Evolutionary conservation across 2,113 vertebrate genomes (phyloP), one percentile per base, ranked within the genome.

Genomic region (Malurus melanocephalus): DNA sequence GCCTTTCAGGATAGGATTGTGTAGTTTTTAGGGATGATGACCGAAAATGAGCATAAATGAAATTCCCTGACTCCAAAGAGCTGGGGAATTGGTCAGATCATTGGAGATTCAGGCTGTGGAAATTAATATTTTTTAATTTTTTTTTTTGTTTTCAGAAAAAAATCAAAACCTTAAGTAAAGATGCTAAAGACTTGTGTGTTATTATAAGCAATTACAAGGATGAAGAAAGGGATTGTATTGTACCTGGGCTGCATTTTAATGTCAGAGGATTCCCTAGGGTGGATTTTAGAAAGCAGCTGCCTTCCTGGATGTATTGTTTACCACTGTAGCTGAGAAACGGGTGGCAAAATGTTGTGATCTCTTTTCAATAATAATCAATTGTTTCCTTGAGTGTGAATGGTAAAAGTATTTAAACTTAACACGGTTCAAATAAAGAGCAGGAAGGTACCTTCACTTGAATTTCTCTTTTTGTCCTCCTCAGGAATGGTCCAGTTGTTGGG

Each of bases 401-500:
- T 60, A 14, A 42, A 87, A 68, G 19, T 53, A 20, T 65, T 62
- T 60, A 55, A 71, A 5, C 35, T 28, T 35, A 14, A 26, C 18
- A 12, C 7, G 30, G 8, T 16, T 73, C 28, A 73, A 85, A 40
- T 66, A 35, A 82, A 76, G 53, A 24, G 11, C 18, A n/a, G 33
- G n/a, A 27, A 40, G 21, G 19, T 56, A n/a, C 20, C 13, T 72
- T 51, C 19, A 52, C 32, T 65, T 56, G 16, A 61, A 16, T 69
- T 66, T 80, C 53, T 27, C 9, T 22, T 79, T 67, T 49, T 43
- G 24, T 52, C 16, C 26, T 84, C 42, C 56, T 66, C 22, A 9
- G 68, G 32, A 83, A 16, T 20, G 20, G 21, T 65, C 1, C 0
- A 0, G 28, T 69, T 53, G 5, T 57, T 77, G 1, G 7, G 20